Conservation (phyloP, 2,113 vertebrate genomes). For the Trogon melanurus region DNA sequence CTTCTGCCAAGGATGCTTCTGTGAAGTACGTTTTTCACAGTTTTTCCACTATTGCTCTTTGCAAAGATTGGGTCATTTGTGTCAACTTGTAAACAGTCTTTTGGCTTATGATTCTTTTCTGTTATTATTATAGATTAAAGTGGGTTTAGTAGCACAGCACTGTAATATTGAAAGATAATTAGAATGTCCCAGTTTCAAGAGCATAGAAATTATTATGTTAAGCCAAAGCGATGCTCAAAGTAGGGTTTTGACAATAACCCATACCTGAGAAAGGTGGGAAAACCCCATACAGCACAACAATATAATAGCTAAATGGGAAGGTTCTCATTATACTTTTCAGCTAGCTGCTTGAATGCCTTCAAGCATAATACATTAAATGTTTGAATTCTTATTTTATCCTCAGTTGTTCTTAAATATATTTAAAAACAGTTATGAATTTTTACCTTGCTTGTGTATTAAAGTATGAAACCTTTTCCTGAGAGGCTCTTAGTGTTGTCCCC, state of each 20-base stretch:
- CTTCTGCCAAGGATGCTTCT: slow-evolving; percentile 55
- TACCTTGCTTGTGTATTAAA: not conserved
- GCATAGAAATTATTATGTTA: slow-evolving; percentile 38
- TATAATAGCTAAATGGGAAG: slow-evolving; percentile 36
- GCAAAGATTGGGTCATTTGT: slow-evolving; percentile 58
- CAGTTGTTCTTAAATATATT: slow-evolving; percentile 24
- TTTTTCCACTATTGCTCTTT: slow-evolving; percentile 19
- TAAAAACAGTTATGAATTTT: not conserved
- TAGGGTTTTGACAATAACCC: slow-evolving; percentile 45
- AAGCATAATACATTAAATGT: not conserved
- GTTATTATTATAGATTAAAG: slow-evolving; percentile 52
- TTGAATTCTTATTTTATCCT: not conserved
- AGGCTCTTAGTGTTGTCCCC: not conserved
- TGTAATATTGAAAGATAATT: slow-evolving; percentile 62
- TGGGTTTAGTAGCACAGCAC: not conserved
- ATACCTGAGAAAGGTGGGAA: not conserved
- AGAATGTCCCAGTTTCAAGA: slow-evolving; percentile 66
- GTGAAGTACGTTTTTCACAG: slow-evolving; percentile 57
- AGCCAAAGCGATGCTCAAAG: not conserved
- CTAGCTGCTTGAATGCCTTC: slow-evolving; percentile 35
- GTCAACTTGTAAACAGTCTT: slow-evolving; percentile 71
- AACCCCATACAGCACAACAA: slow-evolving; percentile 21
- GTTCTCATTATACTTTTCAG: not conserved
- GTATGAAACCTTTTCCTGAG: not conserved
- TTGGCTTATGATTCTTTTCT: slow-evolving; percentile 51